These are phyloP conservation scores for Nibea albiflora DNA, from an alignment of 2,113 vertebrate species.

Conservation along the genomic window DNA sequence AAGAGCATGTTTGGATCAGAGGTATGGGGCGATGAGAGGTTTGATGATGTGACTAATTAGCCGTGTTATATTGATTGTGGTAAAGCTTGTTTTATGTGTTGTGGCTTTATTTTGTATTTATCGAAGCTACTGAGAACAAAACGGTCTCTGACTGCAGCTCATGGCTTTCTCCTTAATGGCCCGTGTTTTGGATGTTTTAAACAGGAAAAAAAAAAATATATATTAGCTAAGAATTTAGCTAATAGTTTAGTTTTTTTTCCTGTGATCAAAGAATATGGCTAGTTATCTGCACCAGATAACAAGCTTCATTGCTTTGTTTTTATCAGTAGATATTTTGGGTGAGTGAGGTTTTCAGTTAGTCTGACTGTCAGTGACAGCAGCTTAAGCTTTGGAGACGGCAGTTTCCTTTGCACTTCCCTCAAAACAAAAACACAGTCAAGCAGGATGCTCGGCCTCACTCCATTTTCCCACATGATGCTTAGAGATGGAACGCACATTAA, in stretches of 20 bases:
- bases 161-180: not conserved
- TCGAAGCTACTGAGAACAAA: not conserved
- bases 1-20: not conserved
- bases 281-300: not conserved
- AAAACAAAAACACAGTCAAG: slow-evolving; percentile 52
- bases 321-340: not conserved
- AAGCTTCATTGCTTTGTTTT: not conserved
- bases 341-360: not conserved
- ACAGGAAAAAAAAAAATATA: no score
- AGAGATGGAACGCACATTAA: not conserved
- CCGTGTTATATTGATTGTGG: slow-evolving; percentile 17
- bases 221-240: no score
- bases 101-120: not conserved
- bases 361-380: slow-evolving; percentile 28
- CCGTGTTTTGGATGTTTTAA: not conserved
- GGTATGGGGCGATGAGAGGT: not conserved
- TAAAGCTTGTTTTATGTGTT: not conserved
- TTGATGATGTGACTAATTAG: slow-evolving; percentile 39
- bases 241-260: no score
- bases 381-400: slow-evolving; percentile 3
- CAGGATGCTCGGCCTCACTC: slow-evolving; percentile 25
- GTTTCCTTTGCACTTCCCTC: slow-evolving; percentile 47
- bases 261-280: not conserved
- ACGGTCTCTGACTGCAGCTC: not conserved
- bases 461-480: slow-evolving; percentile 35